Conservation (phyloP, 2,797 vertebrate species). For the Alcedo quadribrachys region DNA sequence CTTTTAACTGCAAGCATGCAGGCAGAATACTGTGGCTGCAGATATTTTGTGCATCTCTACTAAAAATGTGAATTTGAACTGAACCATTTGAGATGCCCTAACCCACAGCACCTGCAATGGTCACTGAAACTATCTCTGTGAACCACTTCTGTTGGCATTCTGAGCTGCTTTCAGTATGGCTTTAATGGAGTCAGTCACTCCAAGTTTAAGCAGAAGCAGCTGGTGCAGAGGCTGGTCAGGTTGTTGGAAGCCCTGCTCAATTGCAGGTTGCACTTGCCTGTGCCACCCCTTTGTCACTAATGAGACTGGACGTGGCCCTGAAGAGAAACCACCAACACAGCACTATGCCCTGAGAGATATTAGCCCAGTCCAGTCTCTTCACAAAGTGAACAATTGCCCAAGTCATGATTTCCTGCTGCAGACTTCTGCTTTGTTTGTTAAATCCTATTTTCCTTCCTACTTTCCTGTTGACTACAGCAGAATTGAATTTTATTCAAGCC, state of each 20-base stretch:
- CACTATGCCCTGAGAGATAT: conserved; percentile 56
- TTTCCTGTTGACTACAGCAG: conserved; percentile 83
- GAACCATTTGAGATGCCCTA: conserved; percentile 50
- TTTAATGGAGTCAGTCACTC: conserved; percentile 46
- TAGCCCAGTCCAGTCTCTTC: conserved; percentile 76
- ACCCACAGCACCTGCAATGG: conserved; percentile 72
- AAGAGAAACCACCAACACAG: conserved; percentile 67
- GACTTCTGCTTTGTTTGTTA: conserved; percentile 80
- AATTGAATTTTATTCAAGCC: conserved; percentile 71
- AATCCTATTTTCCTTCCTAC: conserved; percentile 82
- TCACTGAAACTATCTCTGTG: conserved; percentile 68
- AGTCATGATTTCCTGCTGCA: conserved; percentile 80
- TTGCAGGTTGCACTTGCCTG: conserved; percentile 37
- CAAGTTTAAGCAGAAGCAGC: conserved; percentile 28
- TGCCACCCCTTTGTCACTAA: conserved; percentile 69
- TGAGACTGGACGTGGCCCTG: conserved; percentile 70
- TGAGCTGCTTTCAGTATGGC: conserved; percentile 59
- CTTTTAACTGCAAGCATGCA: conserved; percentile 53
- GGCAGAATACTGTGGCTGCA: conserved; percentile 50
- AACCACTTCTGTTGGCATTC: conserved; percentile 67
- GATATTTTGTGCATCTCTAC: conserved; percentile 42
- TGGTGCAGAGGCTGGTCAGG: not conserved
- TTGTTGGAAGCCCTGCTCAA: conserved; percentile 41
- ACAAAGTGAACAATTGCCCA: conserved; percentile 79
- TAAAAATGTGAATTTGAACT: conserved; percentile 59